Base-by-base conservation (phyloP, 2,888 invertebrate species). In the Xanthia icteritia region DNA sequence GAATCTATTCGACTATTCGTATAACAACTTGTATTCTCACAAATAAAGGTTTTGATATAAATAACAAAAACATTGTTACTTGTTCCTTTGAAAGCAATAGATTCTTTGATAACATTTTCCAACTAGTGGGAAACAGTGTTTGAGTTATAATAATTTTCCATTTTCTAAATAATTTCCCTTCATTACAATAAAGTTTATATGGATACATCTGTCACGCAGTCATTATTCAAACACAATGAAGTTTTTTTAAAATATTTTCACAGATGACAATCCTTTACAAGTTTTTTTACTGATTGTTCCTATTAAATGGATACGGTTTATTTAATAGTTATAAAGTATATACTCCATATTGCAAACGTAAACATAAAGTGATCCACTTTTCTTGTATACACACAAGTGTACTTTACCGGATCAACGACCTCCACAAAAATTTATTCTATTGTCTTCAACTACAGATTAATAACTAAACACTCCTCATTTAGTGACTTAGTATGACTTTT, bases 401-500 rank as follows among this genome's bases (percentile, higher is more conserved):
- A 80, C 76, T 54, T 20, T 11, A 11, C 2, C n/a, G 68, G 81
- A 79, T 84, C 66, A 84, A 63, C 70, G 77, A 78, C 81, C 83
- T 39, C 58, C 13, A 78, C 76, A 68, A 74, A 81, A 85, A 83
- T 58, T 66, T 81, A 77, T 82, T 82, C 83, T 88, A 80, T 81
- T 82, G 77, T 83, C 74, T 80, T 81, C 17, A 64, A 64, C 56
- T 66, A 70, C 77, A 79, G 78, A 88, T 88, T 66, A 73, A 45
- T 73, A 83, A 83, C 83, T 85, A 72, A 83, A 85, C 70, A 80
- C 54, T 68, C 61, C 81, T 66, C 79, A 80, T 84, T 86, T 83
- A 86, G 76, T 79, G 73, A 45, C 66, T 81, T 83, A 82, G 76
- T 78, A 86, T 80, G 36, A 77, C 82, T 86, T 88, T 86, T 79